Evolutionary conservation across 2,113 vertebrate species (phyloP), one percentile per base, ranked within the genome.

Genomic region (Silurus meridionalis): DNA sequence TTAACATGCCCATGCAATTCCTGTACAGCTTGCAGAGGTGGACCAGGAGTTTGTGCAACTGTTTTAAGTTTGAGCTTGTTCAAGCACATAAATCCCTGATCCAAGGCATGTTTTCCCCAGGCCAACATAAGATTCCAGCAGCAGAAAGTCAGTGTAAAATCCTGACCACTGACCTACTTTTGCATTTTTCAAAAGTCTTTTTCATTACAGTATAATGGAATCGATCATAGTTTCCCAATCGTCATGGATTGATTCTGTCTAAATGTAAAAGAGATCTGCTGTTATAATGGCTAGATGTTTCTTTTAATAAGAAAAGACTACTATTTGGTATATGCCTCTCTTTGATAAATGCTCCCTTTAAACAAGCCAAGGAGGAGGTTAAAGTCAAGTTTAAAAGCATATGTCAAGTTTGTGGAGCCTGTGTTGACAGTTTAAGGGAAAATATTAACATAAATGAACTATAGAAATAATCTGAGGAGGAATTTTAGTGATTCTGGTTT

Each of bases 91-190:
- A 82, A 82, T 83, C 80, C 60, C 50, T n/a, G 50, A 48, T 87
- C 69, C 80, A 75, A 87, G 85, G 58, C 69, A 87, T 87, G 85
- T 86, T 75, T 86, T 83, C 60, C 71, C 69, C 80, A 46, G 80
- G 85, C 69, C 80, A 77, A 19, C 67, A 58, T 37, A 85, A 55
- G 60, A 53, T 74, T 83, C 71, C 80, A 67, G 48, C 19, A 46
- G n/a, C 2, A 77, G 50, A 86, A 63, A 82, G 17, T 74, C 58
- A 71, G 21, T 61, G 55, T 74, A n/a, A 63, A 72, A n/a, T 83
- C 60, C 67, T 66, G 50, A 86, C 69, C 58, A 75, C 52, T 86
- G 58, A 66, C 80, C 85, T 75, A 77, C 53, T 37, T 86, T 86
- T 50, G 17, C 25, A 57, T 82, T 57, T 83, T 83, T 83, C n/a